Evolutionary conservation across 2,113 vertebrate genomes (phyloP).

Genomic region (Acrocephalus kingi): DNA sequence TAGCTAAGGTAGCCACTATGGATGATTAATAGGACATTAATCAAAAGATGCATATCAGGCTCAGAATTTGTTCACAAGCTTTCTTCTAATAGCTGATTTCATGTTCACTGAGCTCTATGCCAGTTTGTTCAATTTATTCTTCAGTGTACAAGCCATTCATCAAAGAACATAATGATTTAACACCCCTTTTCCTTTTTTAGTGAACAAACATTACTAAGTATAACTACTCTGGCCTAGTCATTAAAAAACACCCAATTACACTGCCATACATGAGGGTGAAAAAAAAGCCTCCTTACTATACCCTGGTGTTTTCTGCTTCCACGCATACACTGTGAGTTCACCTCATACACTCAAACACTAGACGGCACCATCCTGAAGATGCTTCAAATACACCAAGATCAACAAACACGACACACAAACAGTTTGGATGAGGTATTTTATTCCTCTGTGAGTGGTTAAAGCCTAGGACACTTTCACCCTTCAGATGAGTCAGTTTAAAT

Average conservation of each 20-base stretch:
- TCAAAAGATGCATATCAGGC: constrained; percentile 94
- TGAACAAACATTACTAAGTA: constrained; percentile 74
- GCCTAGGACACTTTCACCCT: neutral
- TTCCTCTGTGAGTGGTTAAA: neutral
- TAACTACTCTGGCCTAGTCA: constrained; percentile 72
- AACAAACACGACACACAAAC: neutral
- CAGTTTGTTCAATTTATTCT: constrained; percentile 92
- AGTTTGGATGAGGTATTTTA: neutral
- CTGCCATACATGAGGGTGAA: neutral
- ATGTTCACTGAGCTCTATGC: constrained; percentile 87
- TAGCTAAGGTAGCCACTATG: constrained; percentile 82
- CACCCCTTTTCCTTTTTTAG: constrained; percentile 66
- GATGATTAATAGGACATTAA: constrained; percentile 92
- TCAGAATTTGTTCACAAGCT: constrained; percentile 90
- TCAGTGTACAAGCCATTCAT: constrained; percentile 86
- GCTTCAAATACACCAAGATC: neutral
- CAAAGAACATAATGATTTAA: constrained; percentile 83
- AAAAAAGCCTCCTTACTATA: neutral
- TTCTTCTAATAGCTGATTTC: constrained; percentile 90
- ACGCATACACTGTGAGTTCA: neutral
- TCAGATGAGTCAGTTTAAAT: neutral
- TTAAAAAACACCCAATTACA: constrained; percentile 69
- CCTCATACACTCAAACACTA: neutral
- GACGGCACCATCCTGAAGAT: neutral
- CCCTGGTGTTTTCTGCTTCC: neutral